Percentiles rank a stretch among this genome's conserved stretches.
These are phyloP conservation scores for Drosophila meridionalis DNA, from an alignment of 2,888 invertebrate genomes.

Conservation along the genomic window DNA sequence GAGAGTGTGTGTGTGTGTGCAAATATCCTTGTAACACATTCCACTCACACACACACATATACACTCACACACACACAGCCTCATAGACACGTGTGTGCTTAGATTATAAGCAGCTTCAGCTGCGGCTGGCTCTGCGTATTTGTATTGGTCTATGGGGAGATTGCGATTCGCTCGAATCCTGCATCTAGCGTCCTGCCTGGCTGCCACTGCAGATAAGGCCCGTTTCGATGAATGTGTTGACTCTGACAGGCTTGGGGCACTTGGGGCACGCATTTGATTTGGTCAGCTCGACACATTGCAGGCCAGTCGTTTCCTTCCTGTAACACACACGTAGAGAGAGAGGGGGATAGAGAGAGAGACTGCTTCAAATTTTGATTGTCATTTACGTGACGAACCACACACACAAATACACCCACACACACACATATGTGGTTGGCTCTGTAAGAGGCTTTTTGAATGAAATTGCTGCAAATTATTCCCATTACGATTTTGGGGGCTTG, in stretches of 20 bases:
- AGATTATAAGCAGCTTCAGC: constrained; percentile 72
- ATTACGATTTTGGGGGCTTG: constrained; percentile 72
- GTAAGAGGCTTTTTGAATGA: constrained; percentile 63
- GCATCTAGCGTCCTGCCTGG: neutral
- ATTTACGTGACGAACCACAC: constrained; percentile 71
- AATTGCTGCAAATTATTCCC: constrained; percentile 81
- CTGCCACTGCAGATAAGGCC: constrained; percentile 58
- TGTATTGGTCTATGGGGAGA: constrained; percentile 70
- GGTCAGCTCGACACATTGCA: constrained; percentile 67
- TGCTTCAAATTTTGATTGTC: constrained; percentile 78
- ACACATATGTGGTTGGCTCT: neutral
- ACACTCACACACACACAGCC: neutral
- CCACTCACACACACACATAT: constrained; percentile 27
- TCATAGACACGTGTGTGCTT: constrained; percentile 52
- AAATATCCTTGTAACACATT: constrained; percentile 65
- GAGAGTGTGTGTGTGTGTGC: constrained; percentile 33
- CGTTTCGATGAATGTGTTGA: constrained; percentile 61
- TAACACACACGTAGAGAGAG: constrained; percentile 8
- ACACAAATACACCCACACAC: neutral
- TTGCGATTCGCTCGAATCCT: constrained; percentile 16
- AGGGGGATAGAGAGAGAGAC: constrained; percentile 12
- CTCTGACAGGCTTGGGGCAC: constrained; percentile 76
- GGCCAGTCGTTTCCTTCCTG: constrained; percentile 37
- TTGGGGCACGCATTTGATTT: constrained; percentile 70
- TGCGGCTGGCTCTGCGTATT: constrained; percentile 62